A percentile compares a stretch with the other conserved stretches of the same genome.
Evolutionary conservation across 2,888 invertebrate genomes (phyloP).

Genomic region (Clanis bilineata): DNA sequence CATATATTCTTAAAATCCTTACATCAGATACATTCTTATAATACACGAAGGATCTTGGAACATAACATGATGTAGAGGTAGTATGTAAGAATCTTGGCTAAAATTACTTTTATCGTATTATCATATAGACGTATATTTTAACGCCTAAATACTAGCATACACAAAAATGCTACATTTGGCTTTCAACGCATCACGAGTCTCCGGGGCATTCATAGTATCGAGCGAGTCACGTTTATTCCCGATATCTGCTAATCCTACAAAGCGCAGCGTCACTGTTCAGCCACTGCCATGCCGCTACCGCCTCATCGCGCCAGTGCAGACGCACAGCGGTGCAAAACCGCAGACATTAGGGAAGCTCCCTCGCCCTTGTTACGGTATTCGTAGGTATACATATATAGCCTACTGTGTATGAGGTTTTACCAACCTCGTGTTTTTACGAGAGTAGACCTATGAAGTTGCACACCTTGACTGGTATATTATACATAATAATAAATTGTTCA

Average conservation of each 20-base stretch:
- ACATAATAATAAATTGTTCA: too few species aligned
- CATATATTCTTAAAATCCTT: too few species aligned
- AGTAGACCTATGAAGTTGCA: not conserved
- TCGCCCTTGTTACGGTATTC: not conserved
- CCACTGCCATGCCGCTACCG: too few species aligned
- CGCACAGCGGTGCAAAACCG: conserved; percentile 24
- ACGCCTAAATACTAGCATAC: not conserved
- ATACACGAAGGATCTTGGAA: too few species aligned
- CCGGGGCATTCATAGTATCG: not conserved
- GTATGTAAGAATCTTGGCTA: too few species aligned
- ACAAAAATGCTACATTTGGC: not conserved
- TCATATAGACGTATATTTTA: too few species aligned
- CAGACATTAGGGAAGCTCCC: conserved; percentile 29
- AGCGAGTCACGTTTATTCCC: not conserved
- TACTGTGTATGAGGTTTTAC: not conserved
- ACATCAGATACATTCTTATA: too few species aligned
- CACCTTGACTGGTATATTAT: too few species aligned
- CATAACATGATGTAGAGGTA: too few species aligned
- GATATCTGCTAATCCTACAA: conserved; percentile 4
- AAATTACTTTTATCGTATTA: too few species aligned
- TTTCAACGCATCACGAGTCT: not conserved
- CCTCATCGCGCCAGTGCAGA: not conserved
- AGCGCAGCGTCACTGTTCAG: conserved; percentile 12
- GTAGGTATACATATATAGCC: not conserved
- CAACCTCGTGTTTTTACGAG: not conserved